Base-by-base conservation (phyloP, 1,140 invertebrate species). In the Caerostris extrusa region DNA sequence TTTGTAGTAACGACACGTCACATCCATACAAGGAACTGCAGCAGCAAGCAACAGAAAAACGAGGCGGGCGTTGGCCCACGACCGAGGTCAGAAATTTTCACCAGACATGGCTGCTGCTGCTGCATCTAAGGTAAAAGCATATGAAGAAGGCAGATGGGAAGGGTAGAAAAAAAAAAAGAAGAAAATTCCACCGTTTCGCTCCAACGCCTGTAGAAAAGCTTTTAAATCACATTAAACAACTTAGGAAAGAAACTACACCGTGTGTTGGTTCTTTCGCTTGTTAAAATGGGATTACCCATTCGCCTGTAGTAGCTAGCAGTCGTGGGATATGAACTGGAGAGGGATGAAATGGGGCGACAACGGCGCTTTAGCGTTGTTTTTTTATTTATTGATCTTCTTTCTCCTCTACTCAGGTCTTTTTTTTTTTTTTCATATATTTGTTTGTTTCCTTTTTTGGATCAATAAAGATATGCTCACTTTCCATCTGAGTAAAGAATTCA, bases 1-100 rank as follows among this genome's bases (percentile, higher is more conserved):
- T n/a, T 64, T 57, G 90, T 83, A 93, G 91, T 93, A 93, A 71
- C 81, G 60, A 85, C 77, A 85, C 90, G 82, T 92, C 91, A 86
- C 34, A 53, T 71, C 91, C 91, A 93, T 93, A 93, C 82, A 93
- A 93, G 91, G 91, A 93, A 93, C 85, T 86, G 77, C 91, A 19
- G 90, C 86, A 90, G 19, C 6, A 88, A 88, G 83, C 86, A 56
- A 90, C 60, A 57, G 83, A 85, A 64, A 64, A 88, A 82, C n/a
- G n/a, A 87, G 58, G 91, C 71, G 71, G 90, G 90, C 91, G 91
- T 93, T 93, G 91, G 91, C 91, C 91, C 64, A 67, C 53, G 12
- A 57, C 86, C 60, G 86, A 88, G 86, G 61, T 61, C 61, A 88
- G 86, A 55, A 85, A 58, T 64, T 88, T 57, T 81, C 53, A 14